Evolutionary conservation across 2,797 vertebrate species (phyloP).

Genomic region (Oryzias sinensis): DNA sequence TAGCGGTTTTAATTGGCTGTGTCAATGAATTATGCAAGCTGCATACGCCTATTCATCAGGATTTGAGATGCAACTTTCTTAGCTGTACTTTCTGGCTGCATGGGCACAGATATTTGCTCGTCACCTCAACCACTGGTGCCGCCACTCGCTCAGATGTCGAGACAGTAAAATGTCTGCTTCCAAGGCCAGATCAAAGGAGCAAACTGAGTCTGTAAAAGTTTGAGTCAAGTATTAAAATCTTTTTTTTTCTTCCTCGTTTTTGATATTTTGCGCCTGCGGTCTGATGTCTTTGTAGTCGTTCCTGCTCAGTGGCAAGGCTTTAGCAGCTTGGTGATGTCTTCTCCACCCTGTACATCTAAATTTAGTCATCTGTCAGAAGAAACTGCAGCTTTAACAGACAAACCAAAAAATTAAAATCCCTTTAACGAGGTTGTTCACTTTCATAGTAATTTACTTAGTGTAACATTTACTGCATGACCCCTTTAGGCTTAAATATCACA

Average conservation of each 20-base stretch:
- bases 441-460: background rate
- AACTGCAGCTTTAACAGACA: constrained; percentile 28
- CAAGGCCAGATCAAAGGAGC: constrained; percentile 37
- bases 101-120: constrained; percentile 5
- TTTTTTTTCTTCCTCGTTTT: constrained; percentile 10
- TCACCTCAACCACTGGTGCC: background rate
- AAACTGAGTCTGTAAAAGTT: constrained; percentile 20
- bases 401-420: constrained; percentile 1
- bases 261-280: constrained; percentile 36
- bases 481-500: too few relatives aligned
- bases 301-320: constrained; percentile 23
- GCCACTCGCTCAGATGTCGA: constrained; percentile 9
- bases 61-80: constrained; percentile 35
- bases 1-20: constrained; percentile 49
- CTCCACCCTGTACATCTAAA: constrained; percentile 40
- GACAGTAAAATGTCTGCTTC: constrained; percentile 9
- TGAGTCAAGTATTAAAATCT: background rate
- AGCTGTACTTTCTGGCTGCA: constrained; percentile 26
- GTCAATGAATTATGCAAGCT: constrained; percentile 56
- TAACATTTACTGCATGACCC: background rate
- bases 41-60: constrained; percentile 39
- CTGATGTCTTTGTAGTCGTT: constrained; percentile 48
- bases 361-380: constrained; percentile 33
- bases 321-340: constrained; percentile 34
- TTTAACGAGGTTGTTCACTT: background rate